Conservation (phyloP, 1,140 invertebrate species). For the Caerostris darwini region DNA sequence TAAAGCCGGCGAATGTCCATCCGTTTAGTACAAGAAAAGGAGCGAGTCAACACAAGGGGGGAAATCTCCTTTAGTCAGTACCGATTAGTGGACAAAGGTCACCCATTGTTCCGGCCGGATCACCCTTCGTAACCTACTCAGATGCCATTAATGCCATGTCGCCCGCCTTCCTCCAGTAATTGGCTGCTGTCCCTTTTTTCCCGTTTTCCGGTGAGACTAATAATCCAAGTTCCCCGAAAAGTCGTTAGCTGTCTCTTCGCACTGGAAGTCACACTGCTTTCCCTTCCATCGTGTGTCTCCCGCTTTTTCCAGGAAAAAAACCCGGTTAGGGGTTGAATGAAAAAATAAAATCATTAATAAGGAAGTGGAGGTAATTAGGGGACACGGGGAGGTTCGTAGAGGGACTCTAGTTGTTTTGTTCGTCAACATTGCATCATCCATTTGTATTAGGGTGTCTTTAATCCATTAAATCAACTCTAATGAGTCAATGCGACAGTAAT, state of each 20-base stretch:
- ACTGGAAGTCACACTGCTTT: slow-evolving; percentile 55
- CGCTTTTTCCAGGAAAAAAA: background rate
- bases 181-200: slow-evolving; percentile 19
- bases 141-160: slow-evolving; percentile 67
- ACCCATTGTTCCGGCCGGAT: slow-evolving; percentile 49
- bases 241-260: slow-evolving; percentile 65
- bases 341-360: slow-evolving; percentile 60
- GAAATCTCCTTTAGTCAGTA: slow-evolving; percentile 61
- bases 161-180: slow-evolving; percentile 63
- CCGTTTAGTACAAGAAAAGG: slow-evolving; percentile 28
- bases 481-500: background rate
- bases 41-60: background rate
- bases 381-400: background rate
- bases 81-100: slow-evolving; percentile 73
- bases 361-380: slow-evolving; percentile 55
- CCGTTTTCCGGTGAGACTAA: slow-evolving; percentile 59
- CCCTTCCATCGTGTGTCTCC: slow-evolving; percentile 12
- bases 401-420: slow-evolving; percentile 65
- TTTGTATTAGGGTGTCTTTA: slow-evolving; percentile 57
- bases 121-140: slow-evolving; percentile 44
- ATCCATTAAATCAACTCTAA: slow-evolving; percentile 32
- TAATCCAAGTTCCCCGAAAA: slow-evolving; percentile 61
- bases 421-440: slow-evolving; percentile 62
- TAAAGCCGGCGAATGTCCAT: slow-evolving; percentile 49
- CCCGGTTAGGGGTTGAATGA: background rate